phyloP scores from a whole-genome alignment of 2,888 invertebrate genomes.

The Eudasyphora cyanicolor region DNA sequence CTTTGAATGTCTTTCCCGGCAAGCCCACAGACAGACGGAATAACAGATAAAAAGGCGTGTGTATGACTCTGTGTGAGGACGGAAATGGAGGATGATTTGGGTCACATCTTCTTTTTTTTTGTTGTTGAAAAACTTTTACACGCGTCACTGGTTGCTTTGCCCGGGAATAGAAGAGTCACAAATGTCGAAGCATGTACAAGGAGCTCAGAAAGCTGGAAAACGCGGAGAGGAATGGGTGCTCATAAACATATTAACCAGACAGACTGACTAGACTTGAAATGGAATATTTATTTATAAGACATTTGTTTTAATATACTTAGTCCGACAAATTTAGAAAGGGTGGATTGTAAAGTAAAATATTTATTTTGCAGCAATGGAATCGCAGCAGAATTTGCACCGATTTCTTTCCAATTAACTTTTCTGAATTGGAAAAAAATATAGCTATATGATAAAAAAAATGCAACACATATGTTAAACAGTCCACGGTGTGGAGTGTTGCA shows the following conservation, averaged over 20 bases:
- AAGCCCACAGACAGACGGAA: not conserved
- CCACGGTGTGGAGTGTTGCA: no score
- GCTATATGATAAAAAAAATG: no score
- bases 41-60: not conserved
- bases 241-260: not conserved
- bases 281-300: no score
- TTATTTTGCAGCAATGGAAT: no score
- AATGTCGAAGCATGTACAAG: no score
- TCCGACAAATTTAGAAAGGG: no score
- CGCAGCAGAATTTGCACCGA: no score
- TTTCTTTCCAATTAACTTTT: no score
- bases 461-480: no score
- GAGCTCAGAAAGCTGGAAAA: not conserved
- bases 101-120: not conserved
- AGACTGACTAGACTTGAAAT: not conserved
- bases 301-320: no score
- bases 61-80: not conserved
- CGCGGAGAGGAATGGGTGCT: not conserved
- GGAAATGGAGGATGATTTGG: not conserved
- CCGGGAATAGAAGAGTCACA: not conserved
- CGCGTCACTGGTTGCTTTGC: not conserved
- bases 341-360: no score
- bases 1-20: not conserved
- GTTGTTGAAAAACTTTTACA: constrained; percentile 3
- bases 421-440: no score